A percentile compares a stretch with the other conserved stretches of the same genome.
Conservation (phyloP, 2,113 vertebrate species). For the Potamarius usumacintae region DNA sequence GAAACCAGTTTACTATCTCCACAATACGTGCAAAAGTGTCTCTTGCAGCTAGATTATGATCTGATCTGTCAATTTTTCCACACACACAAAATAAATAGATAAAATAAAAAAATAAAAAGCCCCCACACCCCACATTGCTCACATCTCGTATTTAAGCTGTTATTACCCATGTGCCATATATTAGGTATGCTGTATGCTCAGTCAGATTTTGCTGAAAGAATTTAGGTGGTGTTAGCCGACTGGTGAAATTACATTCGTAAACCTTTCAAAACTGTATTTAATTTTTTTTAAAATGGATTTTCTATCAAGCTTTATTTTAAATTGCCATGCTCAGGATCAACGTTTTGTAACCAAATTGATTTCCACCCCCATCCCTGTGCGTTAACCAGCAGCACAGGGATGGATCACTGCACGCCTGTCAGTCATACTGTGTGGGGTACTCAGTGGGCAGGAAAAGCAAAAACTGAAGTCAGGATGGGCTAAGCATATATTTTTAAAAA, state of each 20-base stretch:
- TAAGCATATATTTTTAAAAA: too few species aligned
- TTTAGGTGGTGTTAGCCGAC: neutral
- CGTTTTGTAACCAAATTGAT: neutral
- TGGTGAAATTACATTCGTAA: neutral
- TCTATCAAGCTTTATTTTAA: neutral
- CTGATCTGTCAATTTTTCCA: neutral
- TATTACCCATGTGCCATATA: neutral
- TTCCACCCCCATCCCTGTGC: neutral
- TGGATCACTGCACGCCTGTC: neutral
- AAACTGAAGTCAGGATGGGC: neutral
- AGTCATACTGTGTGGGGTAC: neutral
- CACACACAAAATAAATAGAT: too few species aligned
- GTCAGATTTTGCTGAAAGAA: neutral
- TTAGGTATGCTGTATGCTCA: neutral
- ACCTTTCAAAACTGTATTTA: neutral
- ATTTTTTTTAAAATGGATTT: neutral
- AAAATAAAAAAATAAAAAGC: neutral
- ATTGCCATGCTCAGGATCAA: neutral
- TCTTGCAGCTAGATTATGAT: neutral
- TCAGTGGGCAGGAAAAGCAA: neutral
- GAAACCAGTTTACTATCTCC: neutral
- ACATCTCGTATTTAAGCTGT: neutral
- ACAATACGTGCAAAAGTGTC: neutral
- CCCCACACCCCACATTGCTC: neutral
- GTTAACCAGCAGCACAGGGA: conserved; percentile 12